Base-by-base conservation (phyloP, 2,888 invertebrate species). In the Lepidochrysops patricia region DNA sequence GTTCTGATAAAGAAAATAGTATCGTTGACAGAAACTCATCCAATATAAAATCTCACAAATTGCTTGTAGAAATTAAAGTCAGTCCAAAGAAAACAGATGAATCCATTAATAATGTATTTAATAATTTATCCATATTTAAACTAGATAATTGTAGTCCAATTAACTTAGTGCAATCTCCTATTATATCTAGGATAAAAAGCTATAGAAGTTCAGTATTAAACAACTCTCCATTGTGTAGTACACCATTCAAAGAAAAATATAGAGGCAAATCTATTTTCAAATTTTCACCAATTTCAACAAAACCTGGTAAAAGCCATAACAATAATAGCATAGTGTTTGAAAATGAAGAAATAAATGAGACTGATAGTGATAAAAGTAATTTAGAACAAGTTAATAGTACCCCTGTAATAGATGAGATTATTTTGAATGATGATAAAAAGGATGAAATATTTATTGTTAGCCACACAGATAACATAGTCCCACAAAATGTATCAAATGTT, bases 231-330 rank as follows among this genome's bases (percentile, higher is more conserved):
- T 67, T 82, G 27, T 81, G 83, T 65, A 88, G 88, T 69, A 88
- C 88, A 35, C 88, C 88, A 60, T 83, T 82, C 59, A 76, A 73
- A 70, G 72, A 77, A 52, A 88, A 84, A 69, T 79, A 80, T 64
- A 79, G 84, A 67, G 79, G 80, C 6, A 75, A 79, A 64, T 86
- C 87, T 43, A 86, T 88, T 65, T 86, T 74, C 65, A 81, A 79
- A 61, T 81, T 85, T 64, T 89, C 88, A 32, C 87, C 88, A 37
- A 87, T 89, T 61, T 60, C 68, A 35, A 65, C 68, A 60, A 71
- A 67, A 65, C 57, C 72, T 35, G 66, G 70, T 57, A 68, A 67
- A 25, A 79, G 69, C 62, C 68, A 70, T 27, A 70, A 73, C 13
- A 26, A 49, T 29, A 7, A 9, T 43, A 15, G 35, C 32, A 61